Evolutionary conservation across 2,797 vertebrate species (phyloP).

Genomic region (Stomatorhinus walkeri): DNA sequence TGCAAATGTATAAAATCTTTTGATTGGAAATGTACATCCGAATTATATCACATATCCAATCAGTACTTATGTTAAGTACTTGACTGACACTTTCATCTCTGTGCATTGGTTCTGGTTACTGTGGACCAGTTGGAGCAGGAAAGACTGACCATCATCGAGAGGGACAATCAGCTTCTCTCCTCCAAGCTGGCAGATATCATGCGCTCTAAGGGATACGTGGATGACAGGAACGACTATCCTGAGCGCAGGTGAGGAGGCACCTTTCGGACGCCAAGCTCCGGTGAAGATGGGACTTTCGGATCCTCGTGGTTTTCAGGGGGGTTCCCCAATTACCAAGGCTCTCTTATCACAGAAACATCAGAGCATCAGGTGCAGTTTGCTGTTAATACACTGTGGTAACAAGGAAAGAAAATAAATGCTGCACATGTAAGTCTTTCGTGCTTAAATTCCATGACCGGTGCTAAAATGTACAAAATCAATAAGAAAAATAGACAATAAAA

Average conservation of each 20-base stretch:
- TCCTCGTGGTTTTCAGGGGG: not conserved
- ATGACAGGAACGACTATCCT: slow-evolving; percentile 58
- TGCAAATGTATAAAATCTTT: not conserved
- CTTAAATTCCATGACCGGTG: not conserved
- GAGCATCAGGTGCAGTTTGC: not conserved
- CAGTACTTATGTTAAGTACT: not conserved
- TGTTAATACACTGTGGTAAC: not conserved
- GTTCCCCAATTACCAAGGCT: not conserved
- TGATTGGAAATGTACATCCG: not conserved
- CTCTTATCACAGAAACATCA: not conserved
- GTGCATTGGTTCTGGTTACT: not conserved
- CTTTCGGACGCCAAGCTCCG: not conserved
- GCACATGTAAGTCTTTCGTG: not conserved
- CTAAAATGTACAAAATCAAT: not conserved
- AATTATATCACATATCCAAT: not conserved
- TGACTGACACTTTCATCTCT: not conserved
- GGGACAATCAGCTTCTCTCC: slow-evolving; percentile 55
- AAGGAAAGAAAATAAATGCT: not conserved
- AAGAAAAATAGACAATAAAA: not conserved
- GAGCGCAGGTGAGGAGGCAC: slow-evolving; percentile 47
- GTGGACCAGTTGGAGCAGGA: slow-evolving; percentile 55
- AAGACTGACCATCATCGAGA: slow-evolving; percentile 46
- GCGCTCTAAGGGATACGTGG: slow-evolving; percentile 53
- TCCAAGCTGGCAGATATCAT: slow-evolving; percentile 53
- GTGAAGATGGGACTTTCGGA: not conserved